phyloP scores from a whole-genome alignment of 2,113 vertebrate species.

The Mesembrinibis cayennensis region DNA sequence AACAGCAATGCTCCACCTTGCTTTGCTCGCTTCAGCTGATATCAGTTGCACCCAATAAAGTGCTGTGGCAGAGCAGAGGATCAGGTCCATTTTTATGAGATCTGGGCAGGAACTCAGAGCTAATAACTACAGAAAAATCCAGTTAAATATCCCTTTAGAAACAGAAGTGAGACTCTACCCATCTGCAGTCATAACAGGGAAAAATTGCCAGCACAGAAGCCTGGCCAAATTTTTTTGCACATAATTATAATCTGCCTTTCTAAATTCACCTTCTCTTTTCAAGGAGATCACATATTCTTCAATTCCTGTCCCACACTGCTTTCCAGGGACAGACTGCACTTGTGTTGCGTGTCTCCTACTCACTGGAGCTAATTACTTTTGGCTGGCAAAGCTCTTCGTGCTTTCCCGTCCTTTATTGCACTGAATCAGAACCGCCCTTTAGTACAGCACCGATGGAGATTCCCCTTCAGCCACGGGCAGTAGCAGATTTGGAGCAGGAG shows the following conservation, averaged over 20 bases:
- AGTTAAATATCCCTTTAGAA: background rate
- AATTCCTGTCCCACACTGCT: background rate
- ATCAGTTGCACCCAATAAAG: background rate
- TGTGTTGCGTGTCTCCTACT: background rate
- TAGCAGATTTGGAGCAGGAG: background rate
- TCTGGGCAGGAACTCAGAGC: background rate
- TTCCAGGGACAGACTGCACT: conserved; percentile 11
- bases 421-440: background rate
- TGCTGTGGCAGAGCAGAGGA: background rate
- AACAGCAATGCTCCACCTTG: background rate
- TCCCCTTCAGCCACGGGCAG: background rate
- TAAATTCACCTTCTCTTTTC: background rate
- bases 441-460: background rate
- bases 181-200: background rate
- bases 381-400: background rate
- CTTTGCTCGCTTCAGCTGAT: background rate
- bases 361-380: conserved; percentile 8
- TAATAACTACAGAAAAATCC: background rate
- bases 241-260: background rate
- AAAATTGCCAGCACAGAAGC: background rate
- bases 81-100: background rate
- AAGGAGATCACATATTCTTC: background rate
- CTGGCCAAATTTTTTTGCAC: background rate
- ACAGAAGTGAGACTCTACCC: background rate
- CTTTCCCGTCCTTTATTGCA: background rate